These are phyloP conservation scores for Crossaster papposus DNA, from an alignment of 53 echinoderm and acorn worm genomes.

Conservation along the genomic window DNA sequence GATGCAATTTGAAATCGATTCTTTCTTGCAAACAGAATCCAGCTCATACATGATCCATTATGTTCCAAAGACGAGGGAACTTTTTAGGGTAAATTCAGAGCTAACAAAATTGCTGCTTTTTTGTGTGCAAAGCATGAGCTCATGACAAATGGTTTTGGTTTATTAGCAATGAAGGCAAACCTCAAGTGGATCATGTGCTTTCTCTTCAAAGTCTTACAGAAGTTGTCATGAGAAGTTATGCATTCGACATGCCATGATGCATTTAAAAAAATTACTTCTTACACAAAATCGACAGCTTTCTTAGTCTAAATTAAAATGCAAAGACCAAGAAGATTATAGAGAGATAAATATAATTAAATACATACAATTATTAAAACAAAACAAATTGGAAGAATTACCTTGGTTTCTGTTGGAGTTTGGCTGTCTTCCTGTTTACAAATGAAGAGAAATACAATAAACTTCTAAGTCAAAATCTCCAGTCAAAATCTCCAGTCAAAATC, in stretches of 20 bases:
- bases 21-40: not conserved
- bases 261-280: slow-evolving; percentile 3
- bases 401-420: slow-evolving; percentile 65
- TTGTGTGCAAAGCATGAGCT: slow-evolving; percentile 6
- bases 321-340: not conserved
- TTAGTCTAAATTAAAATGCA: slow-evolving; percentile 30
- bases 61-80: not conserved
- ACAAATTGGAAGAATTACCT: slow-evolving; percentile 31
- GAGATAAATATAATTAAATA: not conserved
- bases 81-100: too few species aligned
- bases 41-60: not conserved
- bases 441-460: not conserved
- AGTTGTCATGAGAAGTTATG: not conserved
- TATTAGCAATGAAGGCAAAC: slow-evolving; percentile 19
- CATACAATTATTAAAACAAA: not conserved
- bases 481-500: too few species aligned
- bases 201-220: not conserved
- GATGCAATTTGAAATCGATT: not conserved
- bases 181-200: not conserved
- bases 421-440: slow-evolving; percentile 63
- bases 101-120: not conserved
- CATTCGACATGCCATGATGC: slow-evolving; percentile 51
- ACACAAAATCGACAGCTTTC: slow-evolving; percentile 9
- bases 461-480: too few species aligned
- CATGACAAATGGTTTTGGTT: slow-evolving; percentile 1